These are phyloP conservation scores for Metalampra italica DNA, from an alignment of 2,888 invertebrate genomes.

Conservation along the genomic window DNA sequence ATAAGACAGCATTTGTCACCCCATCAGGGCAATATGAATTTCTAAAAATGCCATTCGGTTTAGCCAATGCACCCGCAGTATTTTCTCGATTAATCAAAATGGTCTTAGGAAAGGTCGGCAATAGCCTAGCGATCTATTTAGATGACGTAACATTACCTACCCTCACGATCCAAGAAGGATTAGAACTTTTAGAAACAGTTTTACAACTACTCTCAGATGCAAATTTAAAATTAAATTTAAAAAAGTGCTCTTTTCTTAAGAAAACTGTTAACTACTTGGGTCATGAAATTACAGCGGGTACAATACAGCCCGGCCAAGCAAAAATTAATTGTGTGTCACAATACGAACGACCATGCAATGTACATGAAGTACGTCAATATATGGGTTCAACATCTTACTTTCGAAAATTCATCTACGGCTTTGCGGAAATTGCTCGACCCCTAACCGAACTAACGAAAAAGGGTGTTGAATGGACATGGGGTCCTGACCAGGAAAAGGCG, in stretches of 20 bases:
- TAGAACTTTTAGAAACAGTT: neutral
- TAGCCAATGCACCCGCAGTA: constrained; percentile 1
- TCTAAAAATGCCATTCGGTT: neutral
- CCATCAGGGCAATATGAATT: too few relatives aligned
- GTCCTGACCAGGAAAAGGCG: neutral
- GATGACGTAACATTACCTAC: constrained; percentile 3
- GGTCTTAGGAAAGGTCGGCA: too few relatives aligned
- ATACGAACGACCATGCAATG: neutral
- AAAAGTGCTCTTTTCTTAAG: constrained; percentile 3
- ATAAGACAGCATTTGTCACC: constrained; percentile 4
- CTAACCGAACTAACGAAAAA: constrained; percentile 1
- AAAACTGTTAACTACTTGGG: neutral
- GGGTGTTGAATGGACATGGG: neutral
- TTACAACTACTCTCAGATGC: neutral
- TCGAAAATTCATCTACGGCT: constrained; percentile 3
- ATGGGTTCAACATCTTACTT: neutral
- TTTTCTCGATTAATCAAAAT: neutral
- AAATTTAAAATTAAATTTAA: constrained; percentile 1
- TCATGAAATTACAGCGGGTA: neutral
- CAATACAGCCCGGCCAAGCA: neutral
- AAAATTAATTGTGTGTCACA: neutral
- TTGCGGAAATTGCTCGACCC: neutral
- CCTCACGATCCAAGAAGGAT: neutral
- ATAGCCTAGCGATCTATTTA: too few relatives aligned
- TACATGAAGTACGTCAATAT: neutral